Percentiles rank a stretch among this genome's conserved stretches.
These are phyloP conservation scores for Okamejei kenojei DNA, from an alignment of 2,797 vertebrate genomes.

Conservation along the genomic window DNA sequence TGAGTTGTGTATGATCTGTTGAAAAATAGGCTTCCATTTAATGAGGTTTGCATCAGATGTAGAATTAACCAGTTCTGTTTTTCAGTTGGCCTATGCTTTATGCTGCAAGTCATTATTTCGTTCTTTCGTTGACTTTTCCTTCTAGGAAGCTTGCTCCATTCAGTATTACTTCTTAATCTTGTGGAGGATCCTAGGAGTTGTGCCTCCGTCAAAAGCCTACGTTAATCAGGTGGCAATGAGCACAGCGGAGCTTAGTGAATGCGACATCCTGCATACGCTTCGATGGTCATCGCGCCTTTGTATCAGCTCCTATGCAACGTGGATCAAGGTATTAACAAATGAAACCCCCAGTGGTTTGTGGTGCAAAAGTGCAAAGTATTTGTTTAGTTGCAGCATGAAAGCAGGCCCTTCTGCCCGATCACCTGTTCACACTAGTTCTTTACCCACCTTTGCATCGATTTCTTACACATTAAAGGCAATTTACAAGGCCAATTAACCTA, in stretches of 20 bases:
- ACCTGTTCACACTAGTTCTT: too few relatives aligned
- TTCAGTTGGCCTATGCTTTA: not conserved
- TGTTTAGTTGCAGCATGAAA: too few relatives aligned
- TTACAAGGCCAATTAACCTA: too few relatives aligned
- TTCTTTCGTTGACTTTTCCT: slow-evolving; percentile 21
- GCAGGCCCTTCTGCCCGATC: too few relatives aligned
- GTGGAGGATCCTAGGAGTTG: slow-evolving; percentile 86
- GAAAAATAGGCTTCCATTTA: not conserved
- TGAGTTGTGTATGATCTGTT: not conserved
- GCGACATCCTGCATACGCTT: slow-evolving; percentile 87
- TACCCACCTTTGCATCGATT: too few relatives aligned
- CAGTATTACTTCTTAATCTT: slow-evolving; percentile 94
- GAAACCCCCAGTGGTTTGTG: not conserved
- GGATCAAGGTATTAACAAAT: slow-evolving; percentile 77
- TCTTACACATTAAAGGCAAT: too few relatives aligned
- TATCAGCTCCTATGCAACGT: slow-evolving; percentile 72
- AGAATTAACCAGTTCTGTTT: not conserved
- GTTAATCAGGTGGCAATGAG: slow-evolving; percentile 81
- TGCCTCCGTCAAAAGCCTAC: slow-evolving; percentile 85
- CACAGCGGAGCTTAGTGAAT: slow-evolving; percentile 77
- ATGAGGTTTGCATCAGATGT: not conserved
- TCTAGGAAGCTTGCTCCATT: slow-evolving; percentile 90
- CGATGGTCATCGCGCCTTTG: slow-evolving; percentile 92
- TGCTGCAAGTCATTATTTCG: not conserved
- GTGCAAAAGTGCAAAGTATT: not conserved